Conservation (phyloP, 2,797 vertebrate genomes). For the Delichon dasypus region DNA sequence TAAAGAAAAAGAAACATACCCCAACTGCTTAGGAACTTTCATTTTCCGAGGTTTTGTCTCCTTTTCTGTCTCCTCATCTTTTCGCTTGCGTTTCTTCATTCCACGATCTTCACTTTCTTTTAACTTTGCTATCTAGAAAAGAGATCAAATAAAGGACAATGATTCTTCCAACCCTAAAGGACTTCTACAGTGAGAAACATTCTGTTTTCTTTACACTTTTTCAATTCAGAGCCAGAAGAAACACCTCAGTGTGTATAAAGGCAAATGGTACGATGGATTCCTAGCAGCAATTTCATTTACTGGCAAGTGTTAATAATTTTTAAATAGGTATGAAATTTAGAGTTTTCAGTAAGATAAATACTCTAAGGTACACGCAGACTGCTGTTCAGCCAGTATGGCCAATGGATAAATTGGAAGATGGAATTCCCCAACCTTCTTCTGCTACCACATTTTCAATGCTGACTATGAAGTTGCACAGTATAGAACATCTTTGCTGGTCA, state of each 20-base stretch:
- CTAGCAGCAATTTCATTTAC: background rate
- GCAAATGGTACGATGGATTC: background rate
- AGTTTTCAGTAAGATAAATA: background rate
- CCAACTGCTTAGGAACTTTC: slow-evolving; percentile 87
- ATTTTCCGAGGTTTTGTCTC: slow-evolving; percentile 93
- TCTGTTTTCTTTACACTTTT: background rate
- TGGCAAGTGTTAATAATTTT: background rate
- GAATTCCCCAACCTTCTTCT: background rate
- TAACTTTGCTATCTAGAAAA: slow-evolving; percentile 77
- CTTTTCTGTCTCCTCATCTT: slow-evolving; percentile 86
- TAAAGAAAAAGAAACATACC: slow-evolving; percentile 74
- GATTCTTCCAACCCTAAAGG: background rate
- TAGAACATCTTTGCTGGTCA: background rate
- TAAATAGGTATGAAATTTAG: background rate
- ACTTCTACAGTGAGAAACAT: background rate
- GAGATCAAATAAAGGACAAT: background rate
- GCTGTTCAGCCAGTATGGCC: background rate
- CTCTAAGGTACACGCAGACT: background rate
- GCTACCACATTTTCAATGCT: background rate
- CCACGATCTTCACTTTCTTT: slow-evolving; percentile 90
- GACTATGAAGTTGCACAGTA: background rate
- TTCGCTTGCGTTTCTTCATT: slow-evolving; percentile 91
- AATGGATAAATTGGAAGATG: background rate
- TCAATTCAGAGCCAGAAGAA: background rate
- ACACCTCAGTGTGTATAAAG: background rate